Evolutionary conservation across 2,797 vertebrate species (phyloP).

Genomic region (Phataginus tetradactyla): DNA sequence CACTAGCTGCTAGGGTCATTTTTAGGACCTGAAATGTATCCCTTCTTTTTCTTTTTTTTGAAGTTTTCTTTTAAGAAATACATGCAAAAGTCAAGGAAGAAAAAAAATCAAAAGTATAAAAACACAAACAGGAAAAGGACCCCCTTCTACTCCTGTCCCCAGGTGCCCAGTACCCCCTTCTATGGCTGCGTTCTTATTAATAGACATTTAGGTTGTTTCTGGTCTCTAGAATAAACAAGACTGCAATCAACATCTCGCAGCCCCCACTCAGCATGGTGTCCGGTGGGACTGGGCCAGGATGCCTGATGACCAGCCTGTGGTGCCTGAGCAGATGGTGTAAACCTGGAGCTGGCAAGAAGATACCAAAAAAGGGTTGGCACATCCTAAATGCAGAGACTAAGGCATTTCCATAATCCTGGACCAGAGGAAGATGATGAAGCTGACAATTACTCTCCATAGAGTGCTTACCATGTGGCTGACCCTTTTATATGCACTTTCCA

Average conservation of each 20-base stretch:
- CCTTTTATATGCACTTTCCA: fast-evolving
- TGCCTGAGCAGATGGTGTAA: neutral
- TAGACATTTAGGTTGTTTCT: neutral
- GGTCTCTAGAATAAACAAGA: neutral
- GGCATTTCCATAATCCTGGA: neutral
- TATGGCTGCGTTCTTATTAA: neutral
- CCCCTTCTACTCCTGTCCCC: neutral
- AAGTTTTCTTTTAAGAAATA: neutral
- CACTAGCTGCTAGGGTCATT: neutral
- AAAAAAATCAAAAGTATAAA: neutral
- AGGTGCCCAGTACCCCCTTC: fast-evolving
- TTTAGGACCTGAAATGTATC: neutral
- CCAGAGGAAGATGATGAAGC: neutral
- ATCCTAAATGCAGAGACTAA: neutral
- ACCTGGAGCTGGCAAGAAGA: fast-evolving
- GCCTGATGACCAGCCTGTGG: neutral
- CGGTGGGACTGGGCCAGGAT: fast-evolving
- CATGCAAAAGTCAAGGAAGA: neutral
- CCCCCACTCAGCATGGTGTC: neutral
- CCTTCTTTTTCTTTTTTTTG: neutral
- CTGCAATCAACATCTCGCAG: neutral
- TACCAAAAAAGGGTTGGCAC: fast-evolving
- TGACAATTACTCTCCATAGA: neutral
- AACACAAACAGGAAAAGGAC: neutral
- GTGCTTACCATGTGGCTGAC: neutral